Base-by-base conservation (phyloP, 2,888 invertebrate species). In the Acanthosepion pharaonis region DNA sequence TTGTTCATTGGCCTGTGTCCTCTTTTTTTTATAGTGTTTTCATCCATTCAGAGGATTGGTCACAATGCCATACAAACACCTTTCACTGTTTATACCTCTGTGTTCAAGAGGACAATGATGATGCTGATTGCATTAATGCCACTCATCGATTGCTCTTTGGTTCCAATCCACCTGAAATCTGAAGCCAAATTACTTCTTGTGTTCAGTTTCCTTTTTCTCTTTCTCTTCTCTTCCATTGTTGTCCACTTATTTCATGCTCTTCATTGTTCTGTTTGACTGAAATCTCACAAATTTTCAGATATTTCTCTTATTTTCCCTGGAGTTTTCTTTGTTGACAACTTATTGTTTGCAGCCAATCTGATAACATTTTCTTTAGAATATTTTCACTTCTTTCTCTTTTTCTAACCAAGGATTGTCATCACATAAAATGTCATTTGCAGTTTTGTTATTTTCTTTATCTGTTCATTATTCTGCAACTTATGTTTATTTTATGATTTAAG, bases 1-100 rank as follows among this genome's bases (percentile, higher is more conserved):
- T 78, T 78, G 78, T 78, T 78, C n/a, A 78, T 78, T 78, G 78
- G n/a, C n/a, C 78, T 78, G 78, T 78, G n/a, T 78, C 78, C 78
- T n/a, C n/a, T 78, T 11, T 78, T 11, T 78, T n/a, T 78, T n/a
- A 28, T 78, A n/a, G 11, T 78, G 78, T n/a, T 78, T 78, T n/a
- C n/a, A 11, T 78, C 15, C n/a, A 78, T 78, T 78, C 4, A 78
- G 18, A 78, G 78, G 78, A 78, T 78, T 78, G 78, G 78, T 78
- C 78, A n/a, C 78, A 78, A n/a, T 15, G n/a, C 78, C 78, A 78
- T n/a, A 78, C 78, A 78, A 78, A 8, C 78, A 78, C 78, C 78
- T 78, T 78, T 78, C 78, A 78, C n/a, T 78, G 78, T 78, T 23
- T n/a, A 15, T 59, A 59, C 20, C 59, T 59, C 23, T 59, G 23